These are phyloP conservation scores for Poeciliopsis presidionis DNA, from an alignment of 2,797 vertebrate species.

Conservation along the genomic window DNA sequence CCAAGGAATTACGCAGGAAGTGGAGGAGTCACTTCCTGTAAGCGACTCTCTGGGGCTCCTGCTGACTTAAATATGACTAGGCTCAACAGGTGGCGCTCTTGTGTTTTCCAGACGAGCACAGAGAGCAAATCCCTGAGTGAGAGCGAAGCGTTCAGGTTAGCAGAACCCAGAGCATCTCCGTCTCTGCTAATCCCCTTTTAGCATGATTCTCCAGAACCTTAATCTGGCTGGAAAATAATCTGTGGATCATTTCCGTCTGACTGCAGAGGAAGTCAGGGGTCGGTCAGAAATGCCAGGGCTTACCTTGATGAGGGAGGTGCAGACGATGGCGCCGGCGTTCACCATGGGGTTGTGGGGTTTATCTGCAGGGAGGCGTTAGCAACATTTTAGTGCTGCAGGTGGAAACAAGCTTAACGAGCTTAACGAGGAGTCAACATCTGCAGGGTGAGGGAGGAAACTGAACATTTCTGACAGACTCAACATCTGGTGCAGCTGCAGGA, in stretches of 20 bases:
- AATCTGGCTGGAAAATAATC: constrained; percentile 64
- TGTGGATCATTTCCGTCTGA: constrained; percentile 23
- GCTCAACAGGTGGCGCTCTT: constrained; percentile 50
- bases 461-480: not conserved
- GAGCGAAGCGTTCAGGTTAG: not conserved
- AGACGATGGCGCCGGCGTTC: constrained; percentile 96
- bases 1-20: not conserved
- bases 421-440: constrained; percentile 3
- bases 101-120: not conserved
- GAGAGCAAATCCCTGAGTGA: constrained; percentile 11
- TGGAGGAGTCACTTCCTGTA: not conserved
- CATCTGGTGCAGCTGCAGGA: not conserved
- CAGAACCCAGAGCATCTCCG: constrained; percentile 1
- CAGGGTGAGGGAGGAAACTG: not conserved
- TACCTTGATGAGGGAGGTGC: constrained; percentile 99
- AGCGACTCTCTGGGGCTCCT: not conserved
- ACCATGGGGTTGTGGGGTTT: constrained; percentile 99
- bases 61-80: not conserved
- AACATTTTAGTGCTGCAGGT: not conserved
- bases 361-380: constrained; percentile 77
- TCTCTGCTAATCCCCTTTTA: constrained; percentile 65
- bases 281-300: constrained; percentile 29
- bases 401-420: not conserved
- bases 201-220: constrained; percentile 65
- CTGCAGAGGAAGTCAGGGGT: constrained; percentile 3